These are phyloP conservation scores for Acrobasis consociella DNA, from an alignment of 2,888 invertebrate genomes.

Conservation along the genomic window DNA sequence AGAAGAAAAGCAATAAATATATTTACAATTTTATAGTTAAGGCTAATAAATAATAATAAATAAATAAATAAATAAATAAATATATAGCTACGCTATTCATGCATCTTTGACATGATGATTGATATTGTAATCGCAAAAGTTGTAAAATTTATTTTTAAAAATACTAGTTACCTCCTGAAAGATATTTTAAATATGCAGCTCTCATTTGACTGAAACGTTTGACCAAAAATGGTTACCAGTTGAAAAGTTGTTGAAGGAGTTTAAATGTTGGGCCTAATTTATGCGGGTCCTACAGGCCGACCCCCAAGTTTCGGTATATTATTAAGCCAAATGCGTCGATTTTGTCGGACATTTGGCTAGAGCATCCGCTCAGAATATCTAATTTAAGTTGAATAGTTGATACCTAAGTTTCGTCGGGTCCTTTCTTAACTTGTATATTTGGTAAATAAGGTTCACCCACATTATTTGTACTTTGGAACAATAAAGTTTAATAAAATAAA, in stretches of 20 bases:
- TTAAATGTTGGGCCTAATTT: slow-evolving; percentile 19
- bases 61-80: no score
- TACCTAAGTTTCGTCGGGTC: not conserved
- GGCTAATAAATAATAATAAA: no score
- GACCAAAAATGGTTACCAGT: slow-evolving; percentile 7
- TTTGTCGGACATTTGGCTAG: not conserved
- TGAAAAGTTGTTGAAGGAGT: slow-evolving; percentile 7
- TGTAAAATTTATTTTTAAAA: not conserved
- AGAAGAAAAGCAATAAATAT: no score
- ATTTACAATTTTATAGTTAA: no score
- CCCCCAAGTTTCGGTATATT: slow-evolving; percentile 11
- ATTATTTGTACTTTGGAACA: no score
- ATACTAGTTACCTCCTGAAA: not conserved
- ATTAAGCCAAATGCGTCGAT: slow-evolving; percentile 12
- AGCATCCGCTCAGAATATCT: not conserved
- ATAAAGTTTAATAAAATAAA: no score
- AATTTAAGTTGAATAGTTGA: slow-evolving; percentile 1
- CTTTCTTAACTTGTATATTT: not conserved
- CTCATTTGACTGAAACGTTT: not conserved
- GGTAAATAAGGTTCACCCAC: not conserved
- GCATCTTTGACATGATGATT: no score
- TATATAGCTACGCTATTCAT: no score
- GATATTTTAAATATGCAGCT: not conserved
- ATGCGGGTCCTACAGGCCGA: slow-evolving; percentile 17
- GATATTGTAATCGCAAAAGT: no score